Conservation (phyloP, 2,797 vertebrate species). For the Eulemur mongoz region DNA sequence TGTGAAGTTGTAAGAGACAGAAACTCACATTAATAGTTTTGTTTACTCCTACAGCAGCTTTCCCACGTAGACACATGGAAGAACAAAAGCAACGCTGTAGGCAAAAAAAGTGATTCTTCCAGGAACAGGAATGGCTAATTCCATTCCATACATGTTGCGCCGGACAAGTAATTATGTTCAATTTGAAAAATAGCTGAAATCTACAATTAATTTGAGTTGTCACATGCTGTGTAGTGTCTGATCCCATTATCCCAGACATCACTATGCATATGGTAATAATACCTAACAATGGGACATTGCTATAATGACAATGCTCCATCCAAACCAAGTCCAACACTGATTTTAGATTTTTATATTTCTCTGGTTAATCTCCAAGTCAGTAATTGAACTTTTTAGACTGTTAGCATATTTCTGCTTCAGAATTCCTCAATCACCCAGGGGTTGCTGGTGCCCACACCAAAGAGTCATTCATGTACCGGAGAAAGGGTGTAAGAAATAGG, state of each 20-base stretch:
- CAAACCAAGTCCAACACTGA: neutral
- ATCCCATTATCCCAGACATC: conserved; percentile 57
- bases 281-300: conserved; percentile 35
- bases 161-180: conserved; percentile 53
- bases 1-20: conserved; percentile 28
- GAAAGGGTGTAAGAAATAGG: neutral
- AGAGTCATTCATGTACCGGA: neutral
- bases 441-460: neutral
- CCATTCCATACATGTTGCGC: conserved; percentile 12
- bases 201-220: conserved; percentile 62
- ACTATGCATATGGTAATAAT: neutral
- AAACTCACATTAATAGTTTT: conserved; percentile 66
- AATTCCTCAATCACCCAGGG: neutral
- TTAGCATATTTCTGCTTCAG: conserved; percentile 13
- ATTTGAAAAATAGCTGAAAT: conserved; percentile 74
- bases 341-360: conserved; percentile 23
- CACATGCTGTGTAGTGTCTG: conserved; percentile 59
- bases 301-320: neutral
- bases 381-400: neutral
- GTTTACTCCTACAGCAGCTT: conserved; percentile 38
- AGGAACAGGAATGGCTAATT: conserved; percentile 64
- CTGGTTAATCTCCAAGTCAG: neutral
- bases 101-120: conserved; percentile 59
- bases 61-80: conserved; percentile 51
- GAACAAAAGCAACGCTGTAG: conserved; percentile 70